phyloP scores from a whole-genome alignment of 2,888 invertebrate genomes.

The Hypercompe scribonia region DNA sequence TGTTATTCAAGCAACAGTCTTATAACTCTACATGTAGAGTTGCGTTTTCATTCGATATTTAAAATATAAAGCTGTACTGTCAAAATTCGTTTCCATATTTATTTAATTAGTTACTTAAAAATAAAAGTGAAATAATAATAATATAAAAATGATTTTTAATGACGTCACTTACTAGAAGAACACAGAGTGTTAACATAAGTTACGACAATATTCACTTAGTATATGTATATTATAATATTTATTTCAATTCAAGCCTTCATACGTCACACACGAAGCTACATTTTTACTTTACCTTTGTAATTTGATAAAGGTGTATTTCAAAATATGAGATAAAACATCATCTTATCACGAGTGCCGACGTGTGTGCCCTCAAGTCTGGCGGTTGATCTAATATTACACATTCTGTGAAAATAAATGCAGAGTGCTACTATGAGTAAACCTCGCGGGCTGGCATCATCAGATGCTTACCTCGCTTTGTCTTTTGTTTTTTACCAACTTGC shows the following conservation, averaged over 20 bases:
- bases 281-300: slow-evolving; percentile 8
- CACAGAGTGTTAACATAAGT: neutral
- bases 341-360: slow-evolving; percentile 2
- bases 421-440: neutral
- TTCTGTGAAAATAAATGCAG: neutral
- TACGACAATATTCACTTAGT: neutral
- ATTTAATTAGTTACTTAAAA: neutral
- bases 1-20: too few species aligned
- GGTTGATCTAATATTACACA: slow-evolving; percentile 11
- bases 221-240: too few species aligned
- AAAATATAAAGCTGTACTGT: too few species aligned
- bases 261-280: neutral
- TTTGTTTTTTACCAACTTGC: neutral
- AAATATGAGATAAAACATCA: slow-evolving; percentile 11
- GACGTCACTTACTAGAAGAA: neutral
- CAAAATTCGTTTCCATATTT: neutral
- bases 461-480: neutral
- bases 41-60: too few species aligned
- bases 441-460: neutral
- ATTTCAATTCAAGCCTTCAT: neutral
- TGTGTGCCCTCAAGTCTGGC: neutral
- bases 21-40: too few species aligned
- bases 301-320: slow-evolving; percentile 5
- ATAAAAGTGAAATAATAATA: neutral
- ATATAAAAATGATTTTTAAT: neutral